Percentiles rank a stretch among this genome's conserved stretches.
Conservation (phyloP, 2,797 vertebrate species). For the Martes flavigula region DNA sequence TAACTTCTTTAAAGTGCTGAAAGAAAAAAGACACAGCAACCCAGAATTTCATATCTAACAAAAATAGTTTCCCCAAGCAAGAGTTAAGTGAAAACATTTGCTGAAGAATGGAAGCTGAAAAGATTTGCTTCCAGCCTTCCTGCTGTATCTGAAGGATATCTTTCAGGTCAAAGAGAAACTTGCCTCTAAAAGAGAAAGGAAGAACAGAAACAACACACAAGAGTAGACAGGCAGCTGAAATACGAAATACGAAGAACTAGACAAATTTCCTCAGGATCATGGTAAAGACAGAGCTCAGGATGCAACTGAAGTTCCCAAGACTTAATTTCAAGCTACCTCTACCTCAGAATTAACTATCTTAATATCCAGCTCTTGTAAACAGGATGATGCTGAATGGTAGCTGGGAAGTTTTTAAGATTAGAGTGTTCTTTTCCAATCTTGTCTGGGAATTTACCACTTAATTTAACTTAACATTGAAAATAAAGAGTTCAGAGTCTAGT, state of each 20-base stretch:
- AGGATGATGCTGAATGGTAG: conserved; percentile 61
- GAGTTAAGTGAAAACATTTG: background rate
- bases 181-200: background rate
- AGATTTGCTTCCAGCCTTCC: background rate
- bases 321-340: conserved; percentile 80
- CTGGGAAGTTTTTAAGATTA: conserved; percentile 31
- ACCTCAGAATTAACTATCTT: conserved; percentile 33
- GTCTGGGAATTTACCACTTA: conserved; percentile 69
- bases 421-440: conserved; percentile 30
- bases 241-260: conserved; percentile 92
- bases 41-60: conserved; percentile 21
- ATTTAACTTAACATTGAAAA: conserved; percentile 1
- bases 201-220: conserved; percentile 74
- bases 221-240: conserved; percentile 90
- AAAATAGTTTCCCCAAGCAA: conserved; percentile 23
- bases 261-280: conserved; percentile 89
- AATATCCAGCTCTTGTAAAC: conserved; percentile 13
- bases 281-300: conserved; percentile 86
- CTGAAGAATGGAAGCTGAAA: background rate
- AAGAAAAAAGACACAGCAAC: background rate
- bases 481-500: background rate
- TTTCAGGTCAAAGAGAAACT: conserved; percentile 6
- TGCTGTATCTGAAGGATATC: background rate
- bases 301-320: conserved; percentile 89
- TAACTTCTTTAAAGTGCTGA: background rate